Evolutionary conservation across 2,888 invertebrate species (phyloP), one percentile per base, ranked within the genome.

Genomic region (Periphyllus acericola): DNA sequence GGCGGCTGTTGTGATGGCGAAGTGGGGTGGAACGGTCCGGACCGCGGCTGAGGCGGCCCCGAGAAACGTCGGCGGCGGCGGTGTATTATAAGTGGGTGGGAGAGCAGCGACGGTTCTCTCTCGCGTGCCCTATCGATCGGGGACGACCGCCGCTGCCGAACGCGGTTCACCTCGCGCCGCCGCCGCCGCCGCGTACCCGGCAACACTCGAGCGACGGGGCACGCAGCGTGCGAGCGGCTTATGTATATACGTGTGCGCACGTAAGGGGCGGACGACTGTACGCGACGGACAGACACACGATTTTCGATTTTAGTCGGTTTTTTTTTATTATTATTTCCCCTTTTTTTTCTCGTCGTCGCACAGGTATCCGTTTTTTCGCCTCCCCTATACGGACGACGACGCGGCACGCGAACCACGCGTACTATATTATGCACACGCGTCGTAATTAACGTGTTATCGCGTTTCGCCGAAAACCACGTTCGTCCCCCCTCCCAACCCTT

Each of bases 21-120:
- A 25, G 25, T 17, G 21, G n/a, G n/a, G 17, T 21, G 25, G 6
- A 60, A 75, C 74, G 36, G 74, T 75, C 60, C 75, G 66, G 75
- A 83, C 60, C 36, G 36, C 34, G 55, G 83, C 55, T 60, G 74
- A 75, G 74, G 72, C n/a, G 83, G 74, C 55, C 46, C 29, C 55
- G 88, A 66, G 75, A 32, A 55, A 76, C 36, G 60, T 19, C 74
- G 9, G 74, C 36, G 55, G 46, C 14, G 46, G 40, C 32, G 40
- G 46, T 83, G 46, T n/a, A n/a, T 21, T 25, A 40, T 52, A 75
- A 83, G 83, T 76, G 76, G 76, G 84, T 29, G 55, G 72, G 71
- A 19, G 76, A 60, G 86, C 60, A 68, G 68, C 78, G n/a, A 68
- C 52, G 68, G 72, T 78, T 90, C 90, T 85, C 60, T 40, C 71